Conservation (phyloP, 2,888 invertebrate genomes). For the Melieria crassipennis region DNA sequence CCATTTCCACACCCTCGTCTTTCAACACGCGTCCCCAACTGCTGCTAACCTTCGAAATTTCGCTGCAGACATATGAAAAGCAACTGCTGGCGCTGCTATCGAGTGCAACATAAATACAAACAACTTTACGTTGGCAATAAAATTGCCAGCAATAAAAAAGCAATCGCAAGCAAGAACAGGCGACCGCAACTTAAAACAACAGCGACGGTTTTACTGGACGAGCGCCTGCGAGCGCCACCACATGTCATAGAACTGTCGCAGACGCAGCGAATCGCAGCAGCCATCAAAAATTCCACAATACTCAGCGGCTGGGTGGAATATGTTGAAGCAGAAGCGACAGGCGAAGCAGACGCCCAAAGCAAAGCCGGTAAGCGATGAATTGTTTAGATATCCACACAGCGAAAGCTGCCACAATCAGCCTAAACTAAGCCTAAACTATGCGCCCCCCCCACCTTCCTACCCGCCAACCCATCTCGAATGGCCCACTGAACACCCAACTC, state of each 20-base stretch:
- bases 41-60: slow-evolving; percentile 15
- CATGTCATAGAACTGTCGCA: not conserved
- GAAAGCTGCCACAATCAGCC: too few relatives aligned
- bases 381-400: too few relatives aligned
- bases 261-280: slow-evolving; percentile 3
- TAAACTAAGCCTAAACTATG: too few relatives aligned
- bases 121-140: not conserved
- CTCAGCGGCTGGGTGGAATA: slow-evolving; percentile 57
- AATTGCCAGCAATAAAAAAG: not conserved
- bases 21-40: not conserved
- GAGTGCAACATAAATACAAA: slow-evolving; percentile 40
- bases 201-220: not conserved
- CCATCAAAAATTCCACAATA: slow-evolving; percentile 47
- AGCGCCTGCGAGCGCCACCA: not conserved
- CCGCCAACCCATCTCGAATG: too few relatives aligned
- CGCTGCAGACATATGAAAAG: slow-evolving; percentile 39
- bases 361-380: slow-evolving; percentile 60
- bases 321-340: slow-evolving; percentile 65
- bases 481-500: not conserved
- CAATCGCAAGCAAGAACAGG: slow-evolving; percentile 11
- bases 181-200: slow-evolving; percentile 1
- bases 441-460: too few relatives aligned
- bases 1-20: slow-evolving; percentile 9
- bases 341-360: slow-evolving; percentile 65
- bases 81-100: slow-evolving; percentile 34